Evolutionary conservation across 2,888 invertebrate genomes (phyloP), one percentile per base, ranked within the genome.

Genomic region (Sphinx pinastri): DNA sequence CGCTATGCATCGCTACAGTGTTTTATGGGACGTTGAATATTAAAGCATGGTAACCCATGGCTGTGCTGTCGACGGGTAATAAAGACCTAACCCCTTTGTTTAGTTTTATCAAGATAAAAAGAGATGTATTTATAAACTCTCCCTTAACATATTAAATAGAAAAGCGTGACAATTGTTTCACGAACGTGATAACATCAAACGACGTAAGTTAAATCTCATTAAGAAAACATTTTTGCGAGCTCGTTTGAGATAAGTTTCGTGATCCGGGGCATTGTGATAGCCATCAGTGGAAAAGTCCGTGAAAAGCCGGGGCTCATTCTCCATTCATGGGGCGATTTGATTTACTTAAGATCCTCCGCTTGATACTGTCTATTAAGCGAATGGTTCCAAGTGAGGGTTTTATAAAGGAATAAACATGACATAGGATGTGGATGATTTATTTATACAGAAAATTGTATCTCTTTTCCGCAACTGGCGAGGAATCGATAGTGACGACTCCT

Each of bases 281-380:
- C 83, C 90, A 92, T 92, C 93, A 88, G 88, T 81, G 82, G 88
- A 87, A 90, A 88, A 91, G 84, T 88, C 89, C 79, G 85, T 89
- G 91, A 91, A 93, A 92, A 90, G 89, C 90, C 88, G 81, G 85
- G 87, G 76, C 89, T 91, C 92, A 89, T 92, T 90, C 92, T 78
- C 92, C 88, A 93, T 94, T 94, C 93, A 93, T 90, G 89, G 92
- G 89, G 91, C 85, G 92, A 93, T 94, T 94, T 94, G 94, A 94
- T 94, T 94, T 94, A 94, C 94, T 93, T 93, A 93, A 94, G 93
- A 92, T 93, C 92, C 85, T 85, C 79, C 85, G 79, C 82, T 83
- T 88, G 92, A 93, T 93, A 93, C 91, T 86, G 88, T 91, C 90
- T 92, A 90, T 93, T 92, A 92, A 92, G 88, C 85, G 90, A 91